phyloP scores from a whole-genome alignment of 2,888 invertebrate species.

The Scaeva pyrastri region DNA sequence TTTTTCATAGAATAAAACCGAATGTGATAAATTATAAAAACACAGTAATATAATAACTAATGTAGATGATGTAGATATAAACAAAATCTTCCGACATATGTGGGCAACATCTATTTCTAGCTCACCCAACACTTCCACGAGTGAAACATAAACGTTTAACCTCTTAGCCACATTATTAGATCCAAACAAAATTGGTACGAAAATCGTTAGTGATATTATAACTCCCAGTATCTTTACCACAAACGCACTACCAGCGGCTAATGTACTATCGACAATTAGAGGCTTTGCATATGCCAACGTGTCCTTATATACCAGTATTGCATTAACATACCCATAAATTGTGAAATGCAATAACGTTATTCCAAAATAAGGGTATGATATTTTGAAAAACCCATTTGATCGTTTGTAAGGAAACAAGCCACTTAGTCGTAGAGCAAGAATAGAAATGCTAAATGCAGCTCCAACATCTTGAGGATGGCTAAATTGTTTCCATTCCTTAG shows the following conservation, averaged over 20 bases:
- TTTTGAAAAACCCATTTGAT: conserved; percentile 32
- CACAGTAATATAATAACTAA: conserved; percentile 17
- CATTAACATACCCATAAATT: conserved; percentile 76
- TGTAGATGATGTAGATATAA: not conserved
- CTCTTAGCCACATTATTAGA: conserved; percentile 35
- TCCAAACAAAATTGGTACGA: conserved; percentile 61
- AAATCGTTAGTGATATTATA: conserved; percentile 67
- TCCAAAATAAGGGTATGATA: conserved; percentile 64
- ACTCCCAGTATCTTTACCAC: conserved; percentile 75
- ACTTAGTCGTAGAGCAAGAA: conserved; percentile 68
- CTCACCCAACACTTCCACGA: conserved; percentile 62
- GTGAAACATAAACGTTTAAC: conserved; percentile 67
- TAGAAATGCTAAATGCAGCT: conserved; percentile 57
- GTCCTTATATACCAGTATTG: conserved; percentile 62
- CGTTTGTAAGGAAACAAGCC: conserved; percentile 77
- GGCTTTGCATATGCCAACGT: conserved; percentile 76
- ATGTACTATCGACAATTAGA: conserved; percentile 69
- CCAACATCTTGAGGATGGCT: conserved; percentile 60
- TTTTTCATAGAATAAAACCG: conserved; percentile 76
- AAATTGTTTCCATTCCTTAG: conserved; percentile 20
- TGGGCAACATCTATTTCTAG: conserved; percentile 72
- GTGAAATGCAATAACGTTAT: conserved; percentile 70
- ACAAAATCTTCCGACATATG: conserved; percentile 69
- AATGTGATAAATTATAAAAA: conserved; percentile 76
- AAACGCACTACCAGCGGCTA: conserved; percentile 74